Evolutionary conservation across 2,888 invertebrate genomes (phyloP).

Genomic region (Leptopilina syphax): DNA sequence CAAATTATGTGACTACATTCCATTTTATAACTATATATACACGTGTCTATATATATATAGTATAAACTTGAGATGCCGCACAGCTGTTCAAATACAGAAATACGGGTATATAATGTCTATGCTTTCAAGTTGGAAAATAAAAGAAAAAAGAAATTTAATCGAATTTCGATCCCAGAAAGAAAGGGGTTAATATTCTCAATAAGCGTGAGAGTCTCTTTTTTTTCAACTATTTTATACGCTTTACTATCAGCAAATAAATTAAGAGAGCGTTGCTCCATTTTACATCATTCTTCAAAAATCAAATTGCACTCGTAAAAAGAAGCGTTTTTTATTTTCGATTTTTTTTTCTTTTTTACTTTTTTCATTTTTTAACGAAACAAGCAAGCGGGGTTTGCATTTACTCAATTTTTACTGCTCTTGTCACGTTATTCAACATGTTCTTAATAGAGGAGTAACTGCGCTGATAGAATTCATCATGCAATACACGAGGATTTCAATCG

Average conservation of each 20-base stretch:
- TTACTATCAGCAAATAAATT: conserved; percentile 14
- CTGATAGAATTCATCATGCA: neutral
- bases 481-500: neutral
- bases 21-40: neutral
- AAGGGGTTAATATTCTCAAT: neutral
- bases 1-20: conserved; percentile 19
- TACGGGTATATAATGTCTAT: neutral
- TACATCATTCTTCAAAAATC: conserved; percentile 26
- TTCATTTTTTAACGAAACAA: conserved; percentile 7
- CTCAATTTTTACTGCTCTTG: conserved; percentile 2
- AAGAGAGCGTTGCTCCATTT: neutral
- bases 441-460: conserved; percentile 4
- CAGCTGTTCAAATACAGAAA: neutral
- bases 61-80: conserved; percentile 1
- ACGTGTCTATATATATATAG: too few relatives aligned
- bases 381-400: neutral
- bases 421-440: conserved; percentile 1
- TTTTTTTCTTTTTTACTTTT: too few relatives aligned
- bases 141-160: neutral
- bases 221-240: neutral
- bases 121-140: conserved; percentile 19
- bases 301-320: conserved; percentile 26
- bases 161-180: neutral
- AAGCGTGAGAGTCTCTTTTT: neutral
- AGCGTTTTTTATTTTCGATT: neutral